Base-by-base conservation (phyloP, 2,888 invertebrate genomes). In the Resseliella maxima region DNA sequence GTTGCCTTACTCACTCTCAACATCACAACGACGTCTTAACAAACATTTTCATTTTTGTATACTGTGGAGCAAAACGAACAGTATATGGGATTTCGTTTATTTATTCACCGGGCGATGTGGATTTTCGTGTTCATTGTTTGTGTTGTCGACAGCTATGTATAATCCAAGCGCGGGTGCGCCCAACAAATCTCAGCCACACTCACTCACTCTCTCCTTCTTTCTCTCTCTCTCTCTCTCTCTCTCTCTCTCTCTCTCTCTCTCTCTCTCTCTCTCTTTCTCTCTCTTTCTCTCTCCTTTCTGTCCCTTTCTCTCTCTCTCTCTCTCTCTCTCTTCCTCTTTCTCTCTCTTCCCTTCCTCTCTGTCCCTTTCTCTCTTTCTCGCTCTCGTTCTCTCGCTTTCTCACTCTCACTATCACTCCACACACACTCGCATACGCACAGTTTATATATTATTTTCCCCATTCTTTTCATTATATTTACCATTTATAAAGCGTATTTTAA, bases 401-500 rank as follows among this genome's bases (percentile, higher is more conserved):
- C n/a, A n/a, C n/a, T n/a, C n/a, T n/a, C n/a, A n/a, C n/a, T n/a
- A n/a, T n/a, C n/a, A n/a, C n/a, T n/a, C n/a, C n/a, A n/a, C n/a
- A n/a, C n/a, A n/a, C n/a, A n/a, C n/a, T n/a, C n/a, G n/a, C n/a
- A n/a, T n/a, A n/a, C n/a, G n/a, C n/a, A n/a, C n/a, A 59, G n/a
- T 59, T 59, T 6, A 2, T 24, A 50, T 50, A 2, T 2, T 2
- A 50, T 21, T 8, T 50, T 50, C 15, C 18, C n/a, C n/a, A n/a
- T 50, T 50, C 21, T 8, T 50, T 12, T 8, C 2, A 50, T 18
- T 24, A 59, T 59, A 50, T 59, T 24, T 24, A n/a, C 72, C 27
- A 35, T 72, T 72, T 72, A n/a, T n/a, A 2, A 72, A 31, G 72
- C 15, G 72, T 12, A 72, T 72, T 72, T 72, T 72, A 31, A 72